Evolutionary conservation across 2,888 invertebrate species (phyloP).

Genomic region (Luperina testacea): DNA sequence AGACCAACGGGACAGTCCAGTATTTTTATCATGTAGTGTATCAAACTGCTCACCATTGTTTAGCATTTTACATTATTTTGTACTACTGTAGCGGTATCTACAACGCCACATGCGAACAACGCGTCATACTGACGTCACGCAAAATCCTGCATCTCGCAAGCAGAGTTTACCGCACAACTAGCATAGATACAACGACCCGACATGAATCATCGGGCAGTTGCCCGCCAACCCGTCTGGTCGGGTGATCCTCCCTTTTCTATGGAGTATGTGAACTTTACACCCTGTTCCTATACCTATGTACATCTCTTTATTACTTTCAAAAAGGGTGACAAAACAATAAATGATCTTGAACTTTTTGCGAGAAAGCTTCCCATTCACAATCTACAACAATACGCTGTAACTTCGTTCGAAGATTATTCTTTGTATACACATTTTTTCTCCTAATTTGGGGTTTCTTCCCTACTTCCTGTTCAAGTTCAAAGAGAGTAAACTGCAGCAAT

Average conservation of each 20-base stretch:
- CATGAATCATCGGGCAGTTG: no score
- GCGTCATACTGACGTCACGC: no score
- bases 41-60: background rate
- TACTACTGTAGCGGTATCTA: no score
- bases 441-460: slow-evolving; percentile 33
- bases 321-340: background rate
- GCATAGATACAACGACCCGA: no score
- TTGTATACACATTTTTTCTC: slow-evolving; percentile 17
- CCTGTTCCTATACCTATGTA: no score
- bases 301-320: background rate
- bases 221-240: no score
- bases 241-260: no score
- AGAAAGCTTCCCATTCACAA: background rate
- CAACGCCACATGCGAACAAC: no score
- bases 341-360: background rate
- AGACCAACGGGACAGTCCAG: no score
- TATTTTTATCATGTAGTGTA: background rate
- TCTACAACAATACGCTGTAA: slow-evolving; percentile 11
- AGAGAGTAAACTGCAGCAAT: slow-evolving; percentile 50
- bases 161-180: no score
- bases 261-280: no score
- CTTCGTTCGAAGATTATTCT: slow-evolving; percentile 30
- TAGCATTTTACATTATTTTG: background rate
- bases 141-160: no score
- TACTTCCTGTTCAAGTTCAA: slow-evolving; percentile 46